These are phyloP conservation scores for Puma concolor DNA, from an alignment of 2,113 vertebrate genomes.

Conservation along the genomic window DNA sequence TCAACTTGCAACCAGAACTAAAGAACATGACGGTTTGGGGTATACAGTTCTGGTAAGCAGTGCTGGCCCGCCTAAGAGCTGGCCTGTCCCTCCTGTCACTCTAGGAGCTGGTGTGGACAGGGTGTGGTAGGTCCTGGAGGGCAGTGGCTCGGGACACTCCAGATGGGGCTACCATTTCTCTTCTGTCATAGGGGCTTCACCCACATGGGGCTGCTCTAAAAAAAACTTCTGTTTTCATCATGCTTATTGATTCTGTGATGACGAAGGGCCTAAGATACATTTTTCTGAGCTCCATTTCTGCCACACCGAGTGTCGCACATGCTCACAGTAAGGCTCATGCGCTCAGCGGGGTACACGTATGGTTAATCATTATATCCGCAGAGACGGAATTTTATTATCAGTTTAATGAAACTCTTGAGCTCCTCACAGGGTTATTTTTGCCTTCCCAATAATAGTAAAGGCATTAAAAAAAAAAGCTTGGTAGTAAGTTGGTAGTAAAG, in stretches of 20 bases:
- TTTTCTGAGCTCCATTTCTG: constrained; percentile 27
- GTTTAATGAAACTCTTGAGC: constrained; percentile 58
- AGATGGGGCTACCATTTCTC: neutral
- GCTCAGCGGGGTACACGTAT: constrained; percentile 5
- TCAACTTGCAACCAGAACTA: neutral
- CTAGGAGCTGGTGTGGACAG: neutral
- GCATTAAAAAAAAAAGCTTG: neutral
- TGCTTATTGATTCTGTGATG: constrained; percentile 33
- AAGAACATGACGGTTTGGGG: neutral
- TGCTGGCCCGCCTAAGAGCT: neutral
- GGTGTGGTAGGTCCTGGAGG: accelerated
- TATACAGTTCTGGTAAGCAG: neutral
- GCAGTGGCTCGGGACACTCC: too few relatives aligned
- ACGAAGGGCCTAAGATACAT: neutral
- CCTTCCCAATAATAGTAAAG: constrained; percentile 16
- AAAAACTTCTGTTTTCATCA: neutral
- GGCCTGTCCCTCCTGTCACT: accelerated
- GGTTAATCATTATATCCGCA: constrained; percentile 22
- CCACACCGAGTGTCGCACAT: neutral
- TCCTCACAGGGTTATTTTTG: constrained; percentile 39
- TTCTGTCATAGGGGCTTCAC: neutral
- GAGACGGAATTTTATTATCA: constrained; percentile 64
- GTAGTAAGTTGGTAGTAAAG: constrained; percentile 4
- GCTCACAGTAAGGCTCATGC: neutral
- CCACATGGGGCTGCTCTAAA: neutral